Conservation (phyloP, 2,113 vertebrate species). For the Chloropsis cyanopogon region DNA sequence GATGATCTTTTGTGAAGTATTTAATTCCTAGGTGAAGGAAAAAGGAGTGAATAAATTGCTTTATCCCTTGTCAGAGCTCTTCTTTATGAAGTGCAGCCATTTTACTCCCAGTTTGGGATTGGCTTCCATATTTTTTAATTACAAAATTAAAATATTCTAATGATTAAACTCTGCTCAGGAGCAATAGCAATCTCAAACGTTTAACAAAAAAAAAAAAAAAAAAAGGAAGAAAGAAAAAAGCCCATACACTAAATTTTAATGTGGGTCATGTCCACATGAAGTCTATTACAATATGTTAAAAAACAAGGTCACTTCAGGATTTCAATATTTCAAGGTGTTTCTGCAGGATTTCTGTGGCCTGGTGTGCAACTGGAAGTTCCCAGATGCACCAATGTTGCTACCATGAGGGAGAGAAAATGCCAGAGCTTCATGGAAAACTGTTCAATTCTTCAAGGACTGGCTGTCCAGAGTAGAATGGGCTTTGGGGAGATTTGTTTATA, state of each 20-base stretch:
- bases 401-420: not conserved
- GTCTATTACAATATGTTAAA: not conserved
- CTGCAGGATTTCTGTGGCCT: not conserved
- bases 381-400: not conserved
- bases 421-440: not conserved
- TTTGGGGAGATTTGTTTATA: not conserved
- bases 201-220: not conserved
- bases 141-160: not conserved
- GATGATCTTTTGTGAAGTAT: not conserved
- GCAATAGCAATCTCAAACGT: not conserved
- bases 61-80: not conserved
- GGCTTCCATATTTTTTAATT: not conserved
- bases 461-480: not conserved
- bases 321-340: not conserved
- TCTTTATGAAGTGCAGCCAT: not conserved
- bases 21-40: slow-evolving; percentile 26
- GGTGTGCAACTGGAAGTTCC: not conserved
- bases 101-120: not conserved
- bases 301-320: not conserved
- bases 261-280: not conserved
- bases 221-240: not conserved
- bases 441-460: not conserved
- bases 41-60: slow-evolving; percentile 18
- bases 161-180: not conserved
- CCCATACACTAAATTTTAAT: not conserved